A percentile compares a stretch with the other conserved stretches of the same genome.
phyloP scores from a whole-genome alignment of 2,113 vertebrate genomes.

The Otolemur garnettii region DNA sequence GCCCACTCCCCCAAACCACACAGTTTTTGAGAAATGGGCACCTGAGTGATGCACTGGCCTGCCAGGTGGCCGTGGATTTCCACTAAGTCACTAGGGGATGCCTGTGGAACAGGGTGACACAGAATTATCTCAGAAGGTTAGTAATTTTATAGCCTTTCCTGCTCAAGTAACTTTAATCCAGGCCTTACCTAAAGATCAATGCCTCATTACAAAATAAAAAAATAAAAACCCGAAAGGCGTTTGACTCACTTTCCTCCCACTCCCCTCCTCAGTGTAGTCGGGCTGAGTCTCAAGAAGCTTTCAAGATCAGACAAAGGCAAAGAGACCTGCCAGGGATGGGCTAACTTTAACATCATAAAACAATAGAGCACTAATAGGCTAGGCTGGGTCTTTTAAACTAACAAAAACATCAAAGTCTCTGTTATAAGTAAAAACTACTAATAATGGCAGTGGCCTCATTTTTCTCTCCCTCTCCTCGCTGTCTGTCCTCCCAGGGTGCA shows the following conservation, averaged over 20 bases:
- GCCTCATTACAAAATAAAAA: background rate
- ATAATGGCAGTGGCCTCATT: background rate
- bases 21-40: background rate
- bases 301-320: background rate
- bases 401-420: constrained; percentile 7
- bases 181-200: background rate
- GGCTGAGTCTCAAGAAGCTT: background rate
- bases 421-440: background rate
- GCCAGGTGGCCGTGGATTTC: background rate
- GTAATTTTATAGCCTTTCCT: background rate
- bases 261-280: rapidly evolving
- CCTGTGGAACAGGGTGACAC: rapidly evolving
- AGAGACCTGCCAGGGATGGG: background rate
- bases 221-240: background rate
- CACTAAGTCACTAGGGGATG: background rate
- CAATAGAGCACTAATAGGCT: background rate
- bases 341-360: background rate
- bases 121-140: background rate
- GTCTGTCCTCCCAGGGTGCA: background rate
- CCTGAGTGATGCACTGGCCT: rapidly evolving
- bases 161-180: background rate
- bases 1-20: background rate
- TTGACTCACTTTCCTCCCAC: rapidly evolving
- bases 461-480: background rate
- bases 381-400: background rate